phyloP scores from a whole-genome alignment of 2,113 vertebrate species.

The Sitta europaea region DNA sequence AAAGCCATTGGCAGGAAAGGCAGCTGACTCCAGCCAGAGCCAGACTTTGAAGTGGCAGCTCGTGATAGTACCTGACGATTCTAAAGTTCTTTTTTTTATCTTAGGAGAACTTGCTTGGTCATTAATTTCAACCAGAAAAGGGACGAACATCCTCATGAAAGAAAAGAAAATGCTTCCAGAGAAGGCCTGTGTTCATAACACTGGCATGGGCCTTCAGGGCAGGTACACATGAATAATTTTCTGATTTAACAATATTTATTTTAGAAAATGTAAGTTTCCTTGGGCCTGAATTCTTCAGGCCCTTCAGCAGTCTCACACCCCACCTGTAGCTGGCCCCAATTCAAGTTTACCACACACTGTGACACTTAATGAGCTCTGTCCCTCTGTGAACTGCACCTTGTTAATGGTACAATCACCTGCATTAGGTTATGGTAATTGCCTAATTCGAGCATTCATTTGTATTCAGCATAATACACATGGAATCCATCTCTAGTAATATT shows the following conservation, averaged over 20 bases:
- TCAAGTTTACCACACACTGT: not conserved
- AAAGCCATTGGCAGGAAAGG: not conserved
- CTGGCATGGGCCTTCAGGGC: not conserved
- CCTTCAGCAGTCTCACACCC: not conserved
- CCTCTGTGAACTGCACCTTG: not conserved
- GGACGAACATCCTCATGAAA: not conserved
- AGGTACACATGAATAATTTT: not conserved
- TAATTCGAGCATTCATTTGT: not conserved
- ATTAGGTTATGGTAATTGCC: not conserved
- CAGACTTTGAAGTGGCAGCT: not conserved
- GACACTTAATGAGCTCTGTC: not conserved
- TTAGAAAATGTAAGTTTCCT: not conserved
- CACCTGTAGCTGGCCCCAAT: not conserved
- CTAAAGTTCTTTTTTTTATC: not conserved
- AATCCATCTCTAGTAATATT: not conserved
- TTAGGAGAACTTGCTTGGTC: not conserved
- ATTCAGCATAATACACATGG: not conserved
- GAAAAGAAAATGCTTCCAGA: not conserved
- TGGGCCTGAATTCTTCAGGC: rapidly evolving
- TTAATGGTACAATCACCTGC: no score
- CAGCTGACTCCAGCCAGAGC: not conserved
- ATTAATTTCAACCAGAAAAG: not conserved
- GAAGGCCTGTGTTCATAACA: not conserved
- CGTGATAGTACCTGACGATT: not conserved
- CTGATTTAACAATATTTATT: not conserved